These are phyloP conservation scores for Myotis brandtii DNA, from an alignment of 2,113 vertebrate species.

Conservation along the genomic window DNA sequence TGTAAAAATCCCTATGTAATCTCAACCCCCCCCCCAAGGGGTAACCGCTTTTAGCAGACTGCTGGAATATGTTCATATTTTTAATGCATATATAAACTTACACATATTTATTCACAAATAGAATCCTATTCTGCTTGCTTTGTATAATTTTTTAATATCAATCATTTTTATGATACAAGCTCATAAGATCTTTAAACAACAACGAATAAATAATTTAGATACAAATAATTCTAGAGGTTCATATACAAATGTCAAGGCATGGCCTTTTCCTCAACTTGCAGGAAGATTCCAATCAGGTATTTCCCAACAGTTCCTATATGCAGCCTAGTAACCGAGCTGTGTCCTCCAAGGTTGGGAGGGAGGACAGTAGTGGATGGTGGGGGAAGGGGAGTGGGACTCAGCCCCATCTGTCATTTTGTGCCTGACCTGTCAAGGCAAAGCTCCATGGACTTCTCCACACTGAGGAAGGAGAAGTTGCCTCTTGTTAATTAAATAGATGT, in stretches of 20 bases:
- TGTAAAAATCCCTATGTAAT: background rate
- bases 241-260: background rate
- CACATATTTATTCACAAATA: background rate
- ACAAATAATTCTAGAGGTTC: background rate
- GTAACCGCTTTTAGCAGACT: slow-evolving; percentile 20
- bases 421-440: slow-evolving; percentile 53
- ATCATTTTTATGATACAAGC: background rate
- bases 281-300: background rate
- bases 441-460: background rate
- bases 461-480: slow-evolving; percentile 25
- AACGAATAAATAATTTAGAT: slow-evolving; percentile 11
- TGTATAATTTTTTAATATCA: background rate
- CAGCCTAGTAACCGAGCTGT: background rate
- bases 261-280: slow-evolving; percentile 21
- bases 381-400: background rate
- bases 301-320: background rate
- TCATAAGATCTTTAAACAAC: slow-evolving; percentile 6
- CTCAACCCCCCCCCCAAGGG: background rate
- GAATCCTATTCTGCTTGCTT: background rate
- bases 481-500: slow-evolving; percentile 63
- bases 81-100: background rate
- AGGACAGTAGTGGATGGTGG: background rate
- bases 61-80: background rate
- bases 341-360: background rate
- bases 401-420: slow-evolving; percentile 59